These are phyloP conservation scores for Apotomis capreana DNA, from an alignment of 2,888 invertebrate genomes.

Conservation along the genomic window DNA sequence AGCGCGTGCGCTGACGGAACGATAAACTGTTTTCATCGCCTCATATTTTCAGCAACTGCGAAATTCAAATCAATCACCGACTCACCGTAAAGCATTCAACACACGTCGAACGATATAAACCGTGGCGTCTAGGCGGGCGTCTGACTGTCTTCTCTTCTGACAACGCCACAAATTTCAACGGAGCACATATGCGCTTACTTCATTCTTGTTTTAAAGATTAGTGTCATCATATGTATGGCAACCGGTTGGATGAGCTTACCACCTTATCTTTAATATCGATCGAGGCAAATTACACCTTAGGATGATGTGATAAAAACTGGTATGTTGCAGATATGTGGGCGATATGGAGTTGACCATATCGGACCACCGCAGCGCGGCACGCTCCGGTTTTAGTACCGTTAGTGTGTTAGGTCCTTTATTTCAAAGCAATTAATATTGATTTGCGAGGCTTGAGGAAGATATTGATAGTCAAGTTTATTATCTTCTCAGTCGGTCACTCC, in stretches of 20 bases:
- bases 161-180: conserved; percentile 1
- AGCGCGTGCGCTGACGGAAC: not conserved
- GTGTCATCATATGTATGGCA: conserved; percentile 53
- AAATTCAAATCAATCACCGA: conserved; percentile 5
- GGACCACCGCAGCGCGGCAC: conserved; percentile 41
- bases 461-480: not conserved
- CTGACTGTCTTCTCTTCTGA: not conserved
- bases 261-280: not conserved
- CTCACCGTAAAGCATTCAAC: conserved; percentile 49
- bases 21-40: not conserved
- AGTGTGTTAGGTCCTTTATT: conserved; percentile 39
- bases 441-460: conserved; percentile 8
- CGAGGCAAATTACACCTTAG: conserved; percentile 3
- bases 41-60: conserved; percentile 1
- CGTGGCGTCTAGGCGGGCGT: conserved; percentile 46
- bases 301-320: not conserved
- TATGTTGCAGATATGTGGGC: conserved; percentile 21
- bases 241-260: conserved; percentile 42
- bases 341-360: conserved; percentile 8
- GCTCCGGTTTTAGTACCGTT: conserved; percentile 41
- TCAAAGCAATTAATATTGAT: conserved; percentile 34
- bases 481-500: not conserved
- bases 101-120: conserved; percentile 55
- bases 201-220: not conserved
- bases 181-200: conserved; percentile 3